These are phyloP conservation scores for Pseudopleuronectes americanus DNA, from an alignment of 2,797 vertebrate genomes.

Conservation along the genomic window DNA sequence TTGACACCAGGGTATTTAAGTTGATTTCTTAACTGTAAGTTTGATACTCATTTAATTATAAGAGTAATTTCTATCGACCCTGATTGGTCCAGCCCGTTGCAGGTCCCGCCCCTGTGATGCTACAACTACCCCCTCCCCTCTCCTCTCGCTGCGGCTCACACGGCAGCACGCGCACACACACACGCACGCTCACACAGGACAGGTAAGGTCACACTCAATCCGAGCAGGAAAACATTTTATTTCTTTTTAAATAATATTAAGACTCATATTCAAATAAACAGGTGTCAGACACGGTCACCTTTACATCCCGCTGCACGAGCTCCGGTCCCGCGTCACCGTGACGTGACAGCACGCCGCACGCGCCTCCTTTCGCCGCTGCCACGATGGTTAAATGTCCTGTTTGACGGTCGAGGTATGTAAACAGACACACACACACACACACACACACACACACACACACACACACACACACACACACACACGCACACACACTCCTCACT, in stretches of 20 bases:
- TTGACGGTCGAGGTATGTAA: slow-evolving; percentile 73
- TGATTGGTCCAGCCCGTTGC: slow-evolving; percentile 45
- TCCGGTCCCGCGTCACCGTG: slow-evolving; percentile 37
- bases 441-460: not conserved
- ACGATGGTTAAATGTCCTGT: slow-evolving; percentile 75
- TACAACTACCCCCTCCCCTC: slow-evolving; percentile 53
- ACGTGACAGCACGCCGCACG: slow-evolving; percentile 60
- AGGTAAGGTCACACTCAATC: not conserved
- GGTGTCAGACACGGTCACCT: slow-evolving; percentile 52
- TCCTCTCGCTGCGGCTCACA: slow-evolving; percentile 53
- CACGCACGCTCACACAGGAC: not conserved
- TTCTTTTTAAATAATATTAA: not conserved
- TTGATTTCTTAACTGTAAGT: too few species aligned
- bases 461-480: too few species aligned
- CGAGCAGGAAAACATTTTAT: slow-evolving; percentile 7
- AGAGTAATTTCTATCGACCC: not conserved
- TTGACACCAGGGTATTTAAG: too few species aligned
- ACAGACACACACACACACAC: not conserved
- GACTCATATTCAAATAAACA: slow-evolving; percentile 6
- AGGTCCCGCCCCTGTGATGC: slow-evolving; percentile 38
- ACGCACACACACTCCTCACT: too few species aligned
- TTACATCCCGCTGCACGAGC: slow-evolving; percentile 43
- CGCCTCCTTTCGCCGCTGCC: slow-evolving; percentile 45
- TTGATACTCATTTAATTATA: too few species aligned
- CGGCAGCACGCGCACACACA: slow-evolving; percentile 19